Conservation (phyloP, 2,797 vertebrate genomes). For the Clarias pachynema region DNA sequence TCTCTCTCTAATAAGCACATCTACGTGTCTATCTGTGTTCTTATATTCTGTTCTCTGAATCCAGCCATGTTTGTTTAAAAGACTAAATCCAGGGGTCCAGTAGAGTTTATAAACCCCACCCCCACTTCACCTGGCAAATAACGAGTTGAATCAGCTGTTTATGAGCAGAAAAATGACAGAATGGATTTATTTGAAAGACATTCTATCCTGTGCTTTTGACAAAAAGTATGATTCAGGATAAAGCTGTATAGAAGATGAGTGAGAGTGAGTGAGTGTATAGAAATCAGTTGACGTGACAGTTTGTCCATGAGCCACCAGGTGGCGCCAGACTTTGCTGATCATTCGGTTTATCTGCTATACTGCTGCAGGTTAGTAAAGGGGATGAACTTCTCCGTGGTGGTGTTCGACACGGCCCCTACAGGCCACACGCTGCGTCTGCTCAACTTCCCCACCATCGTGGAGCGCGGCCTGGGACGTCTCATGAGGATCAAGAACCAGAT, state of each 20-base stretch:
- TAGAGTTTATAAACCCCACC: too few species aligned
- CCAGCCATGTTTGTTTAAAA: background rate
- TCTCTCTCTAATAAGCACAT: background rate
- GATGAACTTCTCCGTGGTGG: slow-evolving; percentile 97
- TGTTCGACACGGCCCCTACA: slow-evolving; percentile 93
- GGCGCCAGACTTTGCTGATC: background rate
- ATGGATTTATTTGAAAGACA: background rate
- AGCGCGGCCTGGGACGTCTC: slow-evolving; percentile 90
- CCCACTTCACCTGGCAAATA: too few species aligned
- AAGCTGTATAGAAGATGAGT: too few species aligned
- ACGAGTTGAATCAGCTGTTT: too few species aligned
- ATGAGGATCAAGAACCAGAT: slow-evolving; percentile 99
- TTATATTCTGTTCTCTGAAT: too few species aligned
- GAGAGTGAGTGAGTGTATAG: too few species aligned
- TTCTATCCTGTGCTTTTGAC: too few species aligned
- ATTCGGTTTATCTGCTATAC: background rate
- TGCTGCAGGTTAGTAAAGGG: slow-evolving; percentile 88
- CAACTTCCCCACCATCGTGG: slow-evolving; percentile 96
- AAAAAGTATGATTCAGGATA: too few species aligned
- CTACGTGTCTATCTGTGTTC: background rate
- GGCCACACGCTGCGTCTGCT: slow-evolving; percentile 93
- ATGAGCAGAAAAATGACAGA: too few species aligned
- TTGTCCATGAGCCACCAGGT: background rate
- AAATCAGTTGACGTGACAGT: background rate
- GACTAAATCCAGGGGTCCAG: too few species aligned